These are phyloP conservation scores for Rousettus madagascariensis DNA, from an alignment of 2,797 vertebrate genomes.

Conservation along the genomic window DNA sequence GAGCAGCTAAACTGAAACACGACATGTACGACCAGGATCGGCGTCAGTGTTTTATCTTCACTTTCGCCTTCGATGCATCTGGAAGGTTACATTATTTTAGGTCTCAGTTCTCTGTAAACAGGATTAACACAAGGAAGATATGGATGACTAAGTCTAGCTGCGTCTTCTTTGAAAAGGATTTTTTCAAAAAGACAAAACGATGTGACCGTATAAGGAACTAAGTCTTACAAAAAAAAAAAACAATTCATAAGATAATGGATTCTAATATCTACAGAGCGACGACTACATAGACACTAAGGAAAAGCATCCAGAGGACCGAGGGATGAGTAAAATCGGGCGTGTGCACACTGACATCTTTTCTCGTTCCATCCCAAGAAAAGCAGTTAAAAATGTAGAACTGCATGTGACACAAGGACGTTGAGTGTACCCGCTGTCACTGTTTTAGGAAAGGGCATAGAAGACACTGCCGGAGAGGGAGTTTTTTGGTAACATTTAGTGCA, in stretches of 20 bases:
- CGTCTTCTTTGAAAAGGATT: conserved; percentile 9
- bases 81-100: background rate
- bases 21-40: background rate
- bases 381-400: background rate
- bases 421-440: background rate
- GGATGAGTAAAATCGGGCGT: background rate
- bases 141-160: background rate
- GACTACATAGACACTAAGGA: background rate
- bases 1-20: background rate
- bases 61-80: background rate
- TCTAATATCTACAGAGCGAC: background rate
- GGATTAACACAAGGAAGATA: background rate
- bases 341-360: background rate
- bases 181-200: background rate
- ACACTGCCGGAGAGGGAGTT: background rate
- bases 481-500: background rate
- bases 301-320: background rate
- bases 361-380: background rate
- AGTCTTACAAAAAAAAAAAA: background rate
- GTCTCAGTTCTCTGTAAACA: background rate
- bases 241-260: background rate
- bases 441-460: background rate
- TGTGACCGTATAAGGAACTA: background rate
- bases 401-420: background rate
- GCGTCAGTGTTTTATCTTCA: background rate